phyloP scores from a whole-genome alignment of 2,888 invertebrate genomes.

The Cryptophagus acutangulus region DNA sequence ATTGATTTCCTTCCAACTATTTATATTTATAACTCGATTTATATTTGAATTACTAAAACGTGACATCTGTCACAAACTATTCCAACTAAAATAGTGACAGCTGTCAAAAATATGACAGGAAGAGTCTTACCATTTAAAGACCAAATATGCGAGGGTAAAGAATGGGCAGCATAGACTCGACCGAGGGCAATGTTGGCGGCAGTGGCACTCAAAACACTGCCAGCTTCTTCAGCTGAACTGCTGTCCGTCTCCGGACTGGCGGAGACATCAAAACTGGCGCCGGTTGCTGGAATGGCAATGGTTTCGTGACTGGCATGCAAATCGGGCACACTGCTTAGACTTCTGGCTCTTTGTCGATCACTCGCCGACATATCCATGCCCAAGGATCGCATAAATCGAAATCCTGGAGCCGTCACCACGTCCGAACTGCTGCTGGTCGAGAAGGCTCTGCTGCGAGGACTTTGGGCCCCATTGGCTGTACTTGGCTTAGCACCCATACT shows the following conservation, averaged over 20 bases:
- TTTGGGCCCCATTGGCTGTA: conserved; percentile 69
- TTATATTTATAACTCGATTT: no score
- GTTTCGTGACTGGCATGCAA: conserved; percentile 48
- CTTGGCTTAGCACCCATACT: conserved; percentile 81
- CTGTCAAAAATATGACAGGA: no score
- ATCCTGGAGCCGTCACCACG: conserved; percentile 36
- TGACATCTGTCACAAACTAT: no score
- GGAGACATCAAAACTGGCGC: conserved; percentile 58
- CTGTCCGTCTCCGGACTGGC: conserved; percentile 65
- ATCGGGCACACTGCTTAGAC: conserved; percentile 79
- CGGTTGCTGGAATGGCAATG: conserved; percentile 59
- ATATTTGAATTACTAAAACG: no score
- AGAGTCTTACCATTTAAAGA: conserved; percentile 83
- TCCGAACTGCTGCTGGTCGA: conserved; percentile 57
- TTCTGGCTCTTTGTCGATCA: conserved; percentile 77
- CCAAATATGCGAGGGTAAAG: conserved; percentile 88
- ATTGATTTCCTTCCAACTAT: no score
- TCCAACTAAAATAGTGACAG: no score
- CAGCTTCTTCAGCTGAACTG: conserved; percentile 63
- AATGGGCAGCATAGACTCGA: conserved; percentile 81
- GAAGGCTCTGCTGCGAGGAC: conserved; percentile 70
- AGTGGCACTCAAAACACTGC: conserved; percentile 45
- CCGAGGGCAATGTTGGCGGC: conserved; percentile 59
- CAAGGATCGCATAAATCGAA: conserved; percentile 39
- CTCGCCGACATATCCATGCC: conserved; percentile 68